Conservation (phyloP, 2,888 invertebrate species). For the Leucozona laternaria region DNA sequence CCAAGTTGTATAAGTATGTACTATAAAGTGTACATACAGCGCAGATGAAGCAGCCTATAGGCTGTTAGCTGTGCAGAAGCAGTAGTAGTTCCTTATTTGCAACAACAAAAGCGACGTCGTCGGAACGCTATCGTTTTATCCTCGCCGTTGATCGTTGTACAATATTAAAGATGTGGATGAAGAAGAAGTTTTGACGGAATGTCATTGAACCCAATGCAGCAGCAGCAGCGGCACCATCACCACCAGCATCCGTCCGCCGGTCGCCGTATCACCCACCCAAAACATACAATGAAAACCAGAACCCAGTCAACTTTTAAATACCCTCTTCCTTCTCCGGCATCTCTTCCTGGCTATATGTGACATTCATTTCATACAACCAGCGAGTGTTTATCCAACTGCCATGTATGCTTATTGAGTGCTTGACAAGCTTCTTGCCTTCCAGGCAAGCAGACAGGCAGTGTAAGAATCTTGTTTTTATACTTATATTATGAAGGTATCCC, state of each 20-base stretch:
- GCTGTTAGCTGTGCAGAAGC: constrained; percentile 10
- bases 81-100: constrained; percentile 15
- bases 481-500: neutral
- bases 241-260: constrained; percentile 47
- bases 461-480: constrained; percentile 40
- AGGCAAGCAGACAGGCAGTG: constrained; percentile 51
- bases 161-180: constrained; percentile 61
- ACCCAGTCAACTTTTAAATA: constrained; percentile 37
- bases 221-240: constrained; percentile 8
- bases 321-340: neutral
- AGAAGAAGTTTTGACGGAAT: constrained; percentile 66
- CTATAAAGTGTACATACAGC: constrained; percentile 9
- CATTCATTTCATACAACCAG: constrained; percentile 59
- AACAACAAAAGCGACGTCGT: constrained; percentile 16
- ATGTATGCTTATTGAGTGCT: constrained; percentile 72
- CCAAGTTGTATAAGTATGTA: constrained; percentile 52
- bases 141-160: constrained; percentile 32
- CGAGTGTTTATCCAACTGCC: constrained; percentile 72
- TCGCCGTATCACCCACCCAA: constrained; percentile 65
- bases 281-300: constrained; percentile 64
- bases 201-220: constrained; percentile 64
- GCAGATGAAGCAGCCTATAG: constrained; percentile 41
- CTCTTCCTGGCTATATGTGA: constrained; percentile 41
- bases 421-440: constrained; percentile 69
- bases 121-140: constrained; percentile 26